Conservation (phyloP, 2,888 invertebrate species). For the Hemithea aestivaria region DNA sequence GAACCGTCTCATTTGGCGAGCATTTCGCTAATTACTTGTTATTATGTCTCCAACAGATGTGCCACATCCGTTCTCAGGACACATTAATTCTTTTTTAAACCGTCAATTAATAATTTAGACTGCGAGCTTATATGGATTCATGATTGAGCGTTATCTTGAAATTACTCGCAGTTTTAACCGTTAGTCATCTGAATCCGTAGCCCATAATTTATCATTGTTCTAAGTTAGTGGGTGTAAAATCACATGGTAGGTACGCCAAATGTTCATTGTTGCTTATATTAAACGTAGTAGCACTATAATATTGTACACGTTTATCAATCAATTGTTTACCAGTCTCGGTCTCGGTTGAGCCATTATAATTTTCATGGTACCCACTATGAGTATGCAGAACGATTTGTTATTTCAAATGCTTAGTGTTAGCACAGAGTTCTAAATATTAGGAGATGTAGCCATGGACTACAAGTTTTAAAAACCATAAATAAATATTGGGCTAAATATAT, state of each 20-base stretch:
- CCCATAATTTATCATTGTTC: constrained; percentile 32
- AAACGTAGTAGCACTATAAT: too few species aligned
- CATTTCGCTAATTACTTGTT: constrained; percentile 70
- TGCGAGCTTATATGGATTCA: constrained; percentile 2
- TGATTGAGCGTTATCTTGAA: constrained; percentile 11
- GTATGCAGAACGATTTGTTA: too few species aligned
- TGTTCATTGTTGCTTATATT: constrained; percentile 32
- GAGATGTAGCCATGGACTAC: too few species aligned
- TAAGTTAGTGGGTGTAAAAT: constrained; percentile 43
- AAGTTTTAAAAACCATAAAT: too few species aligned
- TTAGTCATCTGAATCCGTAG: constrained; percentile 26
- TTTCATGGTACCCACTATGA: too few species aligned
- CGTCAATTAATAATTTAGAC: constrained; percentile 32
- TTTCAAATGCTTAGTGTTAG: too few species aligned
- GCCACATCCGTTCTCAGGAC: constrained; percentile 66
- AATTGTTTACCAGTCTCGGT: too few species aligned
- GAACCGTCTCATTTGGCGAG: constrained; percentile 37
- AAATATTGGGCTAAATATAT: too few species aligned
- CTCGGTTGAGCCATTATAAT: too few species aligned
- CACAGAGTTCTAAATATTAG: too few species aligned
- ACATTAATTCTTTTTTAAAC: constrained; percentile 32
- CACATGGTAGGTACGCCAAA: constrained; percentile 36
- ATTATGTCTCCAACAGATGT: constrained; percentile 75
- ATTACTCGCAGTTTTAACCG: constrained; percentile 18
- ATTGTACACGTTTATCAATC: too few species aligned